Conservation (phyloP, 2,113 vertebrate species). For the Bos javanicus region DNA sequence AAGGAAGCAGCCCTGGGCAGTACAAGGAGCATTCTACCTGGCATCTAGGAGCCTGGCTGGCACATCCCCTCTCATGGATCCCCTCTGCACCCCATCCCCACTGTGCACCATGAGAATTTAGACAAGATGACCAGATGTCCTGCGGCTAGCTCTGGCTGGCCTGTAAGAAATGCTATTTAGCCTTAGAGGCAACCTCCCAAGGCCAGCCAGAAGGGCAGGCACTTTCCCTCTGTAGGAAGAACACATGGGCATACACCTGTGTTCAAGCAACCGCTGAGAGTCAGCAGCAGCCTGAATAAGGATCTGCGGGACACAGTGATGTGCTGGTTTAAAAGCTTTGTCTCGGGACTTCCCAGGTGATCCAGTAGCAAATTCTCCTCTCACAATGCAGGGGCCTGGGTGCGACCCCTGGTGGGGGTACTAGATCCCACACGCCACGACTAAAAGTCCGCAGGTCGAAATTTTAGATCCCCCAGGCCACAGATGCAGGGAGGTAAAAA, state of each 20-base stretch:
- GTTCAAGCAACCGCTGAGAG: not conserved
- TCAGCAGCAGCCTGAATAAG: not conserved
- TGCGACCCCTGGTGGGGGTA: not conserved
- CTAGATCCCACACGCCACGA: not conserved
- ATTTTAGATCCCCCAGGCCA: not conserved
- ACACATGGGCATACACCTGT: rapidly evolving
- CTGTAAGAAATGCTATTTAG: not conserved
- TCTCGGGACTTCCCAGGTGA: not conserved
- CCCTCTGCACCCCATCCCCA: rapidly evolving
- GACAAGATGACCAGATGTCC: not conserved
- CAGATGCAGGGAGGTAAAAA: not conserved
- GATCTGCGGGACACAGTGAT: not conserved
- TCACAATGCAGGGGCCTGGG: not conserved
- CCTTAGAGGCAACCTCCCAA: not conserved
- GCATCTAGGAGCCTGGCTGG: not conserved
- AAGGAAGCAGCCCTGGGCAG: not conserved
- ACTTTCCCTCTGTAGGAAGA: not conserved
- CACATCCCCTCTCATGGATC: not conserved
- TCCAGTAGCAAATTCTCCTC: not conserved
- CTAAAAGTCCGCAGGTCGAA: rapidly evolving
- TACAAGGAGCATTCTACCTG: not conserved
- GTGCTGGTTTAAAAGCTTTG: not conserved
- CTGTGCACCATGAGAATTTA: not conserved
- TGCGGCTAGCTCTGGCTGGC: not conserved
- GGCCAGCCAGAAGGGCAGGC: not conserved